Evolutionary conservation across 2,888 invertebrate species (phyloP), one percentile per base, ranked within the genome.

Genomic region (Hypomecis atomaria): DNA sequence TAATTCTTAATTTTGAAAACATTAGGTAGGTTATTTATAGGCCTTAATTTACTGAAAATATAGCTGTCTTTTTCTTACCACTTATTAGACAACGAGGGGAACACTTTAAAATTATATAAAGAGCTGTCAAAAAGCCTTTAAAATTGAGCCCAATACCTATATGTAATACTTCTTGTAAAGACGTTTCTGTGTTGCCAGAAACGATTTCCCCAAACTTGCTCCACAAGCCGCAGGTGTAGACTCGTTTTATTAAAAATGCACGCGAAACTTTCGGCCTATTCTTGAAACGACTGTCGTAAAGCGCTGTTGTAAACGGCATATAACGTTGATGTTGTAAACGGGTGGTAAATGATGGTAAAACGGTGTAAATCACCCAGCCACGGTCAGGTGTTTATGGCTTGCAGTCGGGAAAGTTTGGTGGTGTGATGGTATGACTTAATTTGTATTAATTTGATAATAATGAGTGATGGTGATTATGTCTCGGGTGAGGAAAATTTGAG

Each of bases 191-290:
- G 36, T 8, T 59, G 57, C 50, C 56, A 23, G 58, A 4, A 50
- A 38, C 38, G n/a, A 42, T 23, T 55, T 38, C 52, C 42, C 40
- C n/a, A 45, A 55, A 55, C 9, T 44, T 23, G 13, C 38, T 13
- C 44, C 47, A 45, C 43, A 56, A 59, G 59, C 42, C 76, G 71
- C 87, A 86, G 87, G 85, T 87, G 87, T 75, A 70, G 76, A 79
- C 81, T 75, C 65, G 71, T 75, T 76, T 78, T 82, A 83, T 83
- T 82, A 83, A 83, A 83, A 83, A 83, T 83, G 77, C 76, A 83
- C 62, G 70, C 58, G 67, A 63, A 67, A 67, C 67, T 69, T 67
- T 61, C 59, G 65, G 65, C 68, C 66, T 65, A 62, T 66, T 69
- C 62, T 67, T 57, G 60, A 56, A 69, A 70, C 66, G 65, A 58